Percentiles rank a stretch among this genome's conserved stretches.
These are phyloP conservation scores for Bucorvus abyssinicus DNA, from an alignment of 2,797 vertebrate species.

Conservation along the genomic window DNA sequence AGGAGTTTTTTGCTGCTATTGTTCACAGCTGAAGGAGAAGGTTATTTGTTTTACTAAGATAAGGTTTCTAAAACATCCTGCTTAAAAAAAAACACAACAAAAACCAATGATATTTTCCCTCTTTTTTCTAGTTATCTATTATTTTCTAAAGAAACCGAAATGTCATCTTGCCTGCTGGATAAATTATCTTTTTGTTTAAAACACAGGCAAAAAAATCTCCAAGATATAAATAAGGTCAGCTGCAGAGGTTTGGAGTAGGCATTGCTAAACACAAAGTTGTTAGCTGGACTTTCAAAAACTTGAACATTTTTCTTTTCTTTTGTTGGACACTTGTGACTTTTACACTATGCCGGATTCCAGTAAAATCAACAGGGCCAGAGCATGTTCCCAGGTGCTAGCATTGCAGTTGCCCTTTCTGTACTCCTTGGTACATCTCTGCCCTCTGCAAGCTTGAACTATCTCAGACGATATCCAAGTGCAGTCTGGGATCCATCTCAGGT, in stretches of 20 bases:
- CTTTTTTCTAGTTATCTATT: slow-evolving; percentile 54
- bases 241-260: background rate
- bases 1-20: slow-evolving; percentile 31
- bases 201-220: background rate
- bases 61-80: slow-evolving; percentile 57
- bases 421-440: background rate
- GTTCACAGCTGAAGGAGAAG: slow-evolving; percentile 58
- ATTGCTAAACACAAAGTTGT: background rate
- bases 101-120: slow-evolving; percentile 41
- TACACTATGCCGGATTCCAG: background rate
- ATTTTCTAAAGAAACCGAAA: slow-evolving; percentile 60
- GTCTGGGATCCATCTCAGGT: background rate
- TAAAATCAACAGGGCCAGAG: background rate
- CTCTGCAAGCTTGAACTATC: background rate
- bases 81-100: background rate
- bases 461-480: background rate
- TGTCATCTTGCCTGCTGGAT: slow-evolving; percentile 58
- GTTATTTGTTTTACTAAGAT: slow-evolving; percentile 71
- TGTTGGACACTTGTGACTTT: background rate
- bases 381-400: fast-evolving
- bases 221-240: slow-evolving; percentile 44
- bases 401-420: background rate
- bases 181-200: slow-evolving; percentile 61
- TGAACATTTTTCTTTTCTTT: background rate
- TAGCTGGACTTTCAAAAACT: background rate